phyloP scores from a whole-genome alignment of 1,140 invertebrate genomes.

The Lamellibrachia luymesi region DNA sequence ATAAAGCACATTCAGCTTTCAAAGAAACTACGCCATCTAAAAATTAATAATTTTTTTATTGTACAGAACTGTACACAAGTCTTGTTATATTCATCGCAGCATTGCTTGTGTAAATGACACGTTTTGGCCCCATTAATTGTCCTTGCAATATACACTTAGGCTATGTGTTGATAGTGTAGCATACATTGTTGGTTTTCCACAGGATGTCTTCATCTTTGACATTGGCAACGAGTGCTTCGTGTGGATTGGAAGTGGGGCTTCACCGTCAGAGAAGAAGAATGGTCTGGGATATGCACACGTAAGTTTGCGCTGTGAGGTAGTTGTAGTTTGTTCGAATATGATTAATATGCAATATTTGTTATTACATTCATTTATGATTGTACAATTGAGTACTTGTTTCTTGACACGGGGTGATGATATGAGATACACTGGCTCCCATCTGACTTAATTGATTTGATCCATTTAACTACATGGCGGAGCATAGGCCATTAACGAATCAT shows the following conservation, averaged over 20 bases:
- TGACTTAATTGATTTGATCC: neutral
- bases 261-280: conserved; percentile 29
- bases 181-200: neutral
- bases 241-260: conserved; percentile 25
- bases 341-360: too few relatives aligned
- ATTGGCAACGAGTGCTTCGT: conserved; percentile 26
- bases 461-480: too few relatives aligned
- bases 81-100: too few relatives aligned
- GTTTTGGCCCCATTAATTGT: neutral
- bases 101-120: neutral
- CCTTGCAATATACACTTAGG: neutral
- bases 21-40: too few relatives aligned
- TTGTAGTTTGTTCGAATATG: too few relatives aligned
- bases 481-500: too few relatives aligned
- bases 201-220: conserved; percentile 30
- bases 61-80: too few relatives aligned
- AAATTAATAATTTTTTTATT: too few relatives aligned
- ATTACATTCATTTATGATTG: neutral
- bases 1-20: neutral
- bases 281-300: conserved; percentile 29
- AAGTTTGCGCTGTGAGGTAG: neutral
- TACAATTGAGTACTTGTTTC: conserved; percentile 5
- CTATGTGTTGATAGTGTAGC: neutral
- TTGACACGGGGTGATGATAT: neutral
- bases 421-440: neutral